Base-by-base conservation (phyloP, 2,113 vertebrate genomes). In the Megaceryle torquata region DNA sequence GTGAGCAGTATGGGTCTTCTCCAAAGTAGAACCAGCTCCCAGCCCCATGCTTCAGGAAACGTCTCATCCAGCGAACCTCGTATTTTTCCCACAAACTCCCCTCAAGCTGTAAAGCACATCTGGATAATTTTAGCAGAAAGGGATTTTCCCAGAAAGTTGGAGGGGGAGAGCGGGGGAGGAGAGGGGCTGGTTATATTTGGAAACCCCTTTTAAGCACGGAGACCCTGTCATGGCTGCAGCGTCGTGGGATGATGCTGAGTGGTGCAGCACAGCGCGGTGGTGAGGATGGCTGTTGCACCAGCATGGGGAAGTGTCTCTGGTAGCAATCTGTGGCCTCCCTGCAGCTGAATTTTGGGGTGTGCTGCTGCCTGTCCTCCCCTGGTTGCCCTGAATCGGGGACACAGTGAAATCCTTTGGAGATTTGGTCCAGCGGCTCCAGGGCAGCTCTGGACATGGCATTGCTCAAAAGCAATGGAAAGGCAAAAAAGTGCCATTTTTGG, bases 51-150 rank as follows among this genome's bases (percentile, higher is more conserved):
- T 93, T 95, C 96, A 96, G 93, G 96, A 96, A 96, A 94, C 79
- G 10, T 96, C 95, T 96, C 89, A 96, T 96, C 93, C 95, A 96
- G 64, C 13, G 29, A 96, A 90, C 86, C 91, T 95, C 78, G 12
- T 96, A 93, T 93, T 94, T 94, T 92, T 93, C 95, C 95, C 86
- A 89, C 93, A 95, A 97, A 84, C 92, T 90, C 95, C 93, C 95
- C 95, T 96, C 26, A 12, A 93, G 92, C 95, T 93, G 81, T 84
- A 94, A 95, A 95, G 74, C 88, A 95, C 96, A 97, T 97, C 93
- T 97, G 93, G 96, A 95, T 93, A 86, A 96, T 95, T 97, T 93
- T 95, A 96, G 63, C 96, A 96, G 96, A 95, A 97, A 94, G 94
- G 91, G 92, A 96, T 96, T 96, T 96, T 95, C 92, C 93, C 91